phyloP scores from a whole-genome alignment of 2,797 vertebrate genomes.

The Glyptemys insculpta region DNA sequence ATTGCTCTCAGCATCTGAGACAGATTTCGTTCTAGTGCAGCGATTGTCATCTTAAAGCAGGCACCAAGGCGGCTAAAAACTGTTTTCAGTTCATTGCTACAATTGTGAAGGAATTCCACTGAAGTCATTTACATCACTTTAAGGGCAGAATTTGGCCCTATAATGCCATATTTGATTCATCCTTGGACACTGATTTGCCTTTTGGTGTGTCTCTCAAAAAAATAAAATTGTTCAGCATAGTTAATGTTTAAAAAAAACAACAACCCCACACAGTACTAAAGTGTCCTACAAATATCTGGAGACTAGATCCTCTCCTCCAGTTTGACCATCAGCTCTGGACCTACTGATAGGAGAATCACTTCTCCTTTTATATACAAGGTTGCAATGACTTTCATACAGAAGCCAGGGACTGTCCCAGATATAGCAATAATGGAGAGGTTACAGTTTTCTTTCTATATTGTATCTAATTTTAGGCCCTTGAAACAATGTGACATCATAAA shows the following conservation, averaged over 20 bases:
- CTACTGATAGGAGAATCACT: not conserved
- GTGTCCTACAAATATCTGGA: not conserved
- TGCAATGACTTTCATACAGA: not conserved
- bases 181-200: not conserved
- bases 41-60: rapidly evolving
- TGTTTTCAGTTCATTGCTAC: not conserved
- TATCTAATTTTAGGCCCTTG: not conserved
- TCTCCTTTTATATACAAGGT: too few species aligned
- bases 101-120: not conserved
- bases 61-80: not conserved
- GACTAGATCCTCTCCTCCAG: not conserved
- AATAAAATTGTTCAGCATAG: not conserved
- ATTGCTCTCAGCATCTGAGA: not conserved
- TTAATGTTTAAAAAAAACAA: not conserved
- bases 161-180: not conserved
- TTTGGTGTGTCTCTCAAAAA: rapidly evolving
- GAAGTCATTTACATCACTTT: not conserved
- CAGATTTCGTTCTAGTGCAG: rapidly evolving
- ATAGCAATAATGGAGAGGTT: not conserved
- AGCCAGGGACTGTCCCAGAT: not conserved
- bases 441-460: not conserved
- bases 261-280: not conserved
- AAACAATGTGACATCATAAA: not conserved
- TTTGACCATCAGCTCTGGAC: not conserved
- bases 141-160: not conserved